phyloP scores from a whole-genome alignment of 2,888 invertebrate species.

The Leucophenga maculata region DNA sequence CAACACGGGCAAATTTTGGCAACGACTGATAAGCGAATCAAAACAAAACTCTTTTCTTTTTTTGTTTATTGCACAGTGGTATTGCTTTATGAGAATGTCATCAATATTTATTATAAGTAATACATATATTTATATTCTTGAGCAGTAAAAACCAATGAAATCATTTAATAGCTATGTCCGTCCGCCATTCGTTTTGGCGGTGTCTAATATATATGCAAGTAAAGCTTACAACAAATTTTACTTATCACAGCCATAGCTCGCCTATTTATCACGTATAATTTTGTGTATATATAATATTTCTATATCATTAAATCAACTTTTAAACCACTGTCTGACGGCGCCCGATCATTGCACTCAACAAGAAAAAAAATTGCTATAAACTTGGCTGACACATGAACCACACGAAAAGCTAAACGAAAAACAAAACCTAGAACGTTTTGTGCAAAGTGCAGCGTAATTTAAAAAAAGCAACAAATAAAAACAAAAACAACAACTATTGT shows the following conservation, averaged over 20 bases:
- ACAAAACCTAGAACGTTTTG: conserved; percentile 10
- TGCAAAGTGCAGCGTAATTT: conserved; percentile 32
- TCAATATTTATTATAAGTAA: no score
- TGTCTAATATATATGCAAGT: no score
- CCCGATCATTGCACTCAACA: conserved; percentile 23
- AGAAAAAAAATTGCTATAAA: conserved; percentile 38
- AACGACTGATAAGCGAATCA: conserved; percentile 53
- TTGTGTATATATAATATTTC: no score
- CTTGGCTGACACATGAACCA: conserved; percentile 43
- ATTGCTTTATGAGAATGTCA: conserved; percentile 9
- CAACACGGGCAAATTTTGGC: conserved; percentile 39
- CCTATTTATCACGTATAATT: no score
- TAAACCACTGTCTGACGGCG: background rate
- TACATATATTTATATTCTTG: no score
- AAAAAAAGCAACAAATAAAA: conserved; percentile 25
- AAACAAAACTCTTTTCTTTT: conserved; percentile 28
- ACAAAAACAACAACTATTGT: conserved; percentile 8
- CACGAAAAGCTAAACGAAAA: conserved; percentile 24
- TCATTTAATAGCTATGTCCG: no score
- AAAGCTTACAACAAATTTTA: no score
- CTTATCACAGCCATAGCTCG: no score
- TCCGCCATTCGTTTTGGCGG: background rate
- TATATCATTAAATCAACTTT: background rate
- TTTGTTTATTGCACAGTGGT: conserved; percentile 8
- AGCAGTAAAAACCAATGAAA: no score